These are phyloP conservation scores for Chymomyza fuscimana DNA, from an alignment of 2,888 invertebrate species.

Conservation along the genomic window DNA sequence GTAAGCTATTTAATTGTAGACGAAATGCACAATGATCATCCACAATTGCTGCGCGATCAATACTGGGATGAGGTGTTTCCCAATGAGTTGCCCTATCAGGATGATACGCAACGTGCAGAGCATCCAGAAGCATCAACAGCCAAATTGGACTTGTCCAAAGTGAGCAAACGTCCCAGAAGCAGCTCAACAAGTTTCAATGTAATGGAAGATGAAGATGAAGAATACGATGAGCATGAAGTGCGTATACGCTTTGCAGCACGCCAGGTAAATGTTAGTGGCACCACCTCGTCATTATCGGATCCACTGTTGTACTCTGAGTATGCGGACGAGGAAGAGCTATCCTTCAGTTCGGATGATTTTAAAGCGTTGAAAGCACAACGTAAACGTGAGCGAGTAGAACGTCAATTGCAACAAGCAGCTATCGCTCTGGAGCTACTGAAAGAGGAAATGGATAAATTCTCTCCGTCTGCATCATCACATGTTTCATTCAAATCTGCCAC, in stretches of 20 bases:
- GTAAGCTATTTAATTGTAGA: constrained; percentile 95
- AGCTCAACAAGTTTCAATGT: constrained; percentile 33
- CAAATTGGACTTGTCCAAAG: constrained; percentile 82
- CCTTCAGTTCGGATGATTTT: constrained; percentile 83
- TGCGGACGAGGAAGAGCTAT: constrained; percentile 20
- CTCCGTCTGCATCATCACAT: constrained; percentile 1
- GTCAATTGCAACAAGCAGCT: constrained; percentile 80
- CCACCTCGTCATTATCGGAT: constrained; percentile 40
- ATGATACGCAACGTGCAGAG: constrained; percentile 88
- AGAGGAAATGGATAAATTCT: constrained; percentile 35
- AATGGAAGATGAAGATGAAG: constrained; percentile 40
- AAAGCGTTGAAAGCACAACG: constrained; percentile 84
- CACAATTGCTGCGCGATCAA: constrained; percentile 90
- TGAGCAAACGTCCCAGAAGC: not conserved
- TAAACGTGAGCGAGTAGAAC: constrained; percentile 83
- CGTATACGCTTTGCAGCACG: constrained; percentile 48
- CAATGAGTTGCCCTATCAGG: constrained; percentile 87
- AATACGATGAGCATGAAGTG: constrained; percentile 29
- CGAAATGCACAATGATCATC: constrained; percentile 95
- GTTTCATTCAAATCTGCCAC: not conserved
- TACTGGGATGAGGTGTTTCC: constrained; percentile 95
- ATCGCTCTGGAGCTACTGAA: constrained; percentile 56
- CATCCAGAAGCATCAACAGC: constrained; percentile 92
- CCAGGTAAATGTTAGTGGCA: constrained; percentile 28
- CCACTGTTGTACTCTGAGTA: not conserved